Conservation (phyloP, 2,888 invertebrate species). For the Listrodromus nycthemerus region DNA sequence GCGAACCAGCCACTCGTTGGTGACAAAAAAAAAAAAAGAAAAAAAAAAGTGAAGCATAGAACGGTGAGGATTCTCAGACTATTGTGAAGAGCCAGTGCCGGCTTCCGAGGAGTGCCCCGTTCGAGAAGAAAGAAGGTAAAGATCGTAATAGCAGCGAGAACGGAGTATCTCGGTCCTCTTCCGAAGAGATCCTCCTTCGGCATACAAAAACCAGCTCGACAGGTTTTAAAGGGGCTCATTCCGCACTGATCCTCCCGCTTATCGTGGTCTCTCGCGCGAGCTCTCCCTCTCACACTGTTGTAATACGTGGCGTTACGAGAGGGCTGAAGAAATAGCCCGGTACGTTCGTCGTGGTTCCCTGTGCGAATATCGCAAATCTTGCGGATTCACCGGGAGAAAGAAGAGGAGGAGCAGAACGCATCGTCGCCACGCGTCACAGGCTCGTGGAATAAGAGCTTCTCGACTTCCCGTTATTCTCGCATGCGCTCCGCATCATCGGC, state of each 20-base stretch:
- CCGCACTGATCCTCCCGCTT: slow-evolving; percentile 22
- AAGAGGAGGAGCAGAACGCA: background rate
- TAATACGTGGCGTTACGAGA: slow-evolving; percentile 61
- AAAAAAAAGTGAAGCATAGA: slow-evolving; percentile 34
- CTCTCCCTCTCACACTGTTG: slow-evolving; percentile 29
- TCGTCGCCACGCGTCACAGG: background rate
- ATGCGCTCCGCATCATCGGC: background rate
- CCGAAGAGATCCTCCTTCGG: slow-evolving; percentile 38
- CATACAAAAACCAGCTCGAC: slow-evolving; percentile 74
- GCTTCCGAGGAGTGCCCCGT: slow-evolving; percentile 15
- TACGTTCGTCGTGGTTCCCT: slow-evolving; percentile 20
- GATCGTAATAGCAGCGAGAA: slow-evolving; percentile 51
- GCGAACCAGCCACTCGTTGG: background rate
- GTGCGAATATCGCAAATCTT: slow-evolving; percentile 48
- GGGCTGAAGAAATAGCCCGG: slow-evolving; percentile 13
- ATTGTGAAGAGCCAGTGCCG: slow-evolving; percentile 5
- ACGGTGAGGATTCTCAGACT: background rate
- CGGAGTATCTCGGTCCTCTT: slow-evolving; percentile 44
- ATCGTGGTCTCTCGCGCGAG: slow-evolving; percentile 18
- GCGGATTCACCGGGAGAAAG: background rate
- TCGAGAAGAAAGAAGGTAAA: slow-evolving; percentile 37
- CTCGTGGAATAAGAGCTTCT: background rate
- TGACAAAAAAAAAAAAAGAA: slow-evolving; percentile 3
- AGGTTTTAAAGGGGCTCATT: slow-evolving; percentile 75
- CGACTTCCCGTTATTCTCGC: background rate